Evolutionary conservation across 2,888 invertebrate species (phyloP), one percentile per base, ranked within the genome.

Genomic region (Adelognathus sp.): DNA sequence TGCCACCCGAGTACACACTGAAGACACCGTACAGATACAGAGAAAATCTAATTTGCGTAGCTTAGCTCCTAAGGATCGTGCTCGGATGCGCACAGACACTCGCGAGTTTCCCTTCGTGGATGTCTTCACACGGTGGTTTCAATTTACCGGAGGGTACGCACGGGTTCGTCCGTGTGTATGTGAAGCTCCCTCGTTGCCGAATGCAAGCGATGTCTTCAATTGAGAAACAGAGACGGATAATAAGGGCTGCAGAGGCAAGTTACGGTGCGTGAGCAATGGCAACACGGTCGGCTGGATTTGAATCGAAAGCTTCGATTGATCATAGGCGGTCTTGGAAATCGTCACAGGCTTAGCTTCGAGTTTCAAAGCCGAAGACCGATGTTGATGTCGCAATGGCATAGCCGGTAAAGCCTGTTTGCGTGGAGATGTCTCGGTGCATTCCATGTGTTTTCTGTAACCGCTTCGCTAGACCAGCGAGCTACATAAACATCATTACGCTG

Each of bases 1-100:
- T 24, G 11, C 24, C 24, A 11, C 50, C 11, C 9, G 3, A 24
- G 5, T 11, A 50, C 24, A 21, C 58, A 66, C 29, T 44, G 58
- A 27, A 29, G 11, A 31, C 36, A 24, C 11, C 14, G 14, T n/a
- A 24, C 24, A 6, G 44, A 21, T 86, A 86, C 89, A 86, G 86
- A 85, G 88, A 88, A 90, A 89, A 90, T 90, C 87, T 90, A 90
- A 91, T 91, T 90, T 90, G 83, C 88, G 84, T 88, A 85, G 87
- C 88, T 88, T 85, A 87, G 88, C 86, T 86, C 84, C 81, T 87
- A 87, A 90, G 87, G 85, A 88, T 87, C 84, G 86, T 46, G 36
- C 50, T 36, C 84, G 83, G 85, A 87, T 86, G 85, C 83, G 86
- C 82, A 80, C n/a, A 50, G 21, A 24, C 46, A 46, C 14, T 61